These are phyloP conservation scores for Scomber scombrus DNA, from an alignment of 2,113 vertebrate genomes.

Conservation along the genomic window DNA sequence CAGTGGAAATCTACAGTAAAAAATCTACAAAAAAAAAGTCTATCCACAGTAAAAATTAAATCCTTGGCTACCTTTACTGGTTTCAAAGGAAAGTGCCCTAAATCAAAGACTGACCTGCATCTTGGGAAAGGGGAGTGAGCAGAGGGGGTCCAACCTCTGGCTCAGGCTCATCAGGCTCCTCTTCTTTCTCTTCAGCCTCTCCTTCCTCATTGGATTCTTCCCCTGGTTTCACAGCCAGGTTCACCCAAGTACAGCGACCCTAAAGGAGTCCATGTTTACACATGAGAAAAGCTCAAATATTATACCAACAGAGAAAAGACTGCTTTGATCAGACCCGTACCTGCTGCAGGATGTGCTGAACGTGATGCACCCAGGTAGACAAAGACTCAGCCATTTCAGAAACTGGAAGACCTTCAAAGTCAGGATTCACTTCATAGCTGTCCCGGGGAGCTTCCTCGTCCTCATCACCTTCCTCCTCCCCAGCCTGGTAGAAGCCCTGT, in stretches of 20 bases:
- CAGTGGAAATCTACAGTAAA: no score
- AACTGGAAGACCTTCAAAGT: slow-evolving; percentile 90
- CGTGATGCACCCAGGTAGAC: slow-evolving; percentile 93
- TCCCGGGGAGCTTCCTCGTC: slow-evolving; percentile 86
- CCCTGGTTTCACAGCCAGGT: slow-evolving; percentile 85
- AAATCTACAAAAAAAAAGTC: no score
- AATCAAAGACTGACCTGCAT: slow-evolving; percentile 86
- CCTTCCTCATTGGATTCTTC: slow-evolving; percentile 85
- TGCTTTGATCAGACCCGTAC: slow-evolving; percentile 73
- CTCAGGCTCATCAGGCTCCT: slow-evolving; percentile 86
- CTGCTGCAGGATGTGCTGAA: slow-evolving; percentile 91
- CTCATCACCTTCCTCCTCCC: slow-evolving; percentile 91
- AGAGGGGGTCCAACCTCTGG: slow-evolving; percentile 92
- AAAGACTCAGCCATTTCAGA: slow-evolving; percentile 88
- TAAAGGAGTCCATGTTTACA: slow-evolving; percentile 54
- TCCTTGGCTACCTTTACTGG: neutral
- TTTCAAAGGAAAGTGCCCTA: neutral
- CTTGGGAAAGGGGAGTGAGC: slow-evolving; percentile 92
- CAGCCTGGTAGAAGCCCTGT: slow-evolving; percentile 90
- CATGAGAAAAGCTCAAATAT: neutral
- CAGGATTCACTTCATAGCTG: slow-evolving; percentile 89
- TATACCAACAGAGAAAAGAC: neutral
- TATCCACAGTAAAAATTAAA: neutral
- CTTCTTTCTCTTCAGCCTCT: slow-evolving; percentile 84
- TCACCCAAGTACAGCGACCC: slow-evolving; percentile 95